phyloP scores from a whole-genome alignment of 2,888 invertebrate species.

The Scelioninae gen. 2 region DNA sequence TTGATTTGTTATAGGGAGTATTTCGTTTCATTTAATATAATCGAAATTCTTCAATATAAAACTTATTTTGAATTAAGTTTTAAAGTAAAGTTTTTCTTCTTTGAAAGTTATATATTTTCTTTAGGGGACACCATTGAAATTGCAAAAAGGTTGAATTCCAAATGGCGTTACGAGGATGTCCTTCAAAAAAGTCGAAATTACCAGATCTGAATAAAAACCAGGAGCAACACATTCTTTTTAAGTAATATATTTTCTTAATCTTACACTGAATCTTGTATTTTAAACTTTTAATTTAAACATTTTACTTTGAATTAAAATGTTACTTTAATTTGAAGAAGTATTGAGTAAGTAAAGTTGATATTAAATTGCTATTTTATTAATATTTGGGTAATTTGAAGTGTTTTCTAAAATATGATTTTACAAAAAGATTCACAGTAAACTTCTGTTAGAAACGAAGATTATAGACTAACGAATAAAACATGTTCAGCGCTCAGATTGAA shows the following conservation, averaged over 20 bases:
- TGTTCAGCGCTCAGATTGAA: slow-evolving; percentile 4
- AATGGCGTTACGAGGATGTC: slow-evolving; percentile 60
- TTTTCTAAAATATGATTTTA: background rate
- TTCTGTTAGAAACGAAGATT: background rate
- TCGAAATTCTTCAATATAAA: too few relatives aligned
- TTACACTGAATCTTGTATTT: slow-evolving; percentile 8
- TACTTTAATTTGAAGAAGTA: too few relatives aligned
- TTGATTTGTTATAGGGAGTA: too few relatives aligned
- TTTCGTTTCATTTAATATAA: too few relatives aligned
- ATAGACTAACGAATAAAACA: background rate
- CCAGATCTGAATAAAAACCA: slow-evolving; percentile 3
- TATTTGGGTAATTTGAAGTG: too few relatives aligned
- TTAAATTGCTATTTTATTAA: too few relatives aligned
- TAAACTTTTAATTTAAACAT: too few relatives aligned
- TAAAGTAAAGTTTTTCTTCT: slow-evolving; percentile 24
- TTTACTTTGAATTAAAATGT: too few relatives aligned
- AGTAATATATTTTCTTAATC: slow-evolving; percentile 26
- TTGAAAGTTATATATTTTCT: slow-evolving; percentile 22
- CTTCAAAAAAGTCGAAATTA: background rate
- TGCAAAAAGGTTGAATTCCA: slow-evolving; percentile 62
- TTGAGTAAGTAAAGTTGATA: too few relatives aligned
- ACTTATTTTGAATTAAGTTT: too few relatives aligned
- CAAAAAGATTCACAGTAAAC: too few relatives aligned
- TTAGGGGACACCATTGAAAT: slow-evolving; percentile 68
- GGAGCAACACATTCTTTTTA: background rate